These are phyloP conservation scores for Helicolenus hilgendorfi DNA, from an alignment of 2,797 vertebrate species.

Conservation along the genomic window DNA sequence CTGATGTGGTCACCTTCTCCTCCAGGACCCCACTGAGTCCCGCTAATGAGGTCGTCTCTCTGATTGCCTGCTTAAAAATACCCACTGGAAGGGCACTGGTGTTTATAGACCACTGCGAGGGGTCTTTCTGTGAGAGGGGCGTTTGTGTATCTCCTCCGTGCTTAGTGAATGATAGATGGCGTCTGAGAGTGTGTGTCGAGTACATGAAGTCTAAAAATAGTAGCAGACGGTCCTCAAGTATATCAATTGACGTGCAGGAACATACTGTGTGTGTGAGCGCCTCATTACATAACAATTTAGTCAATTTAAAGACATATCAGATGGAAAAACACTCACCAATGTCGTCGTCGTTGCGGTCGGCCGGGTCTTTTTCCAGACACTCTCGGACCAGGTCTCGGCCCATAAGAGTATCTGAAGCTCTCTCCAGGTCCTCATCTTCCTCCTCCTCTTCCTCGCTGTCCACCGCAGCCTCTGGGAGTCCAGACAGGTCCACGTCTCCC, in stretches of 20 bases:
- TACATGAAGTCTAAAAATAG: constrained; percentile 18
- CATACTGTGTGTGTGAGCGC: neutral
- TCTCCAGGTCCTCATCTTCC: constrained; percentile 97
- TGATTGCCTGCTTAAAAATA: constrained; percentile 59
- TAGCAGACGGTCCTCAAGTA: neutral
- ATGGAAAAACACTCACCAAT: constrained; percentile 90
- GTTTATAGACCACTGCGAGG: constrained; percentile 38
- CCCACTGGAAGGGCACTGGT: constrained; percentile 54
- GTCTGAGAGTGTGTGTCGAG: neutral
- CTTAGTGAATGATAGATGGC: constrained; percentile 49
- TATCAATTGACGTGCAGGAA: neutral
- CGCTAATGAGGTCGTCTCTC: constrained; percentile 70
- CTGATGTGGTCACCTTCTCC: constrained; percentile 74
- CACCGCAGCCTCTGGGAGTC: constrained; percentile 96
- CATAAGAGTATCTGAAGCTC: constrained; percentile 93
- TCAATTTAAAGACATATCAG: rapidly evolving
- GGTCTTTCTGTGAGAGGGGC: neutral
- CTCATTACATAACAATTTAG: neutral
- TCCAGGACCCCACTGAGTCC: constrained; percentile 49
- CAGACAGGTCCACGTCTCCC: constrained; percentile 97
- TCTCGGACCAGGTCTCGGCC: constrained; percentile 96
- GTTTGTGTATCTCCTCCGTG: constrained; percentile 26
- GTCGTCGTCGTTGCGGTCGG: constrained; percentile 97
- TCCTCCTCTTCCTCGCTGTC: constrained; percentile 99
- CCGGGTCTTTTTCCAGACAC: constrained; percentile 97